Conservation (phyloP, 2,797 vertebrate genomes). For the Phoebastria nigripes region DNA sequence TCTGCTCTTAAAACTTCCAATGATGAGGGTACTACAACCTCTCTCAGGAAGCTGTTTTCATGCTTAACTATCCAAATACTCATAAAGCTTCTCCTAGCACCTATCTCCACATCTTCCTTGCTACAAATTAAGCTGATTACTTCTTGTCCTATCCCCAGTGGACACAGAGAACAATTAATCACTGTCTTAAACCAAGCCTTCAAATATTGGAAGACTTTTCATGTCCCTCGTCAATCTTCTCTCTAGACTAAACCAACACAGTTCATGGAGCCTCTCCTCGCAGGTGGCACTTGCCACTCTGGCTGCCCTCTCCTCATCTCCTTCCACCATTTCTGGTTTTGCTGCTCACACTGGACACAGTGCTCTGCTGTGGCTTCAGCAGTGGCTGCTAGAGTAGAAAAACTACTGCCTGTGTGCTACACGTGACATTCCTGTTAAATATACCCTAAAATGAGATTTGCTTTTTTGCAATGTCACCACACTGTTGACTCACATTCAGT, state of each 20-base stretch:
- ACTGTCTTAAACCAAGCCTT: constrained; percentile 51
- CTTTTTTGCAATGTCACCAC: constrained; percentile 59
- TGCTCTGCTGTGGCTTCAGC: background rate
- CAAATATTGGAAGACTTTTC: constrained; percentile 16
- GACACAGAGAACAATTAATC: constrained; percentile 48
- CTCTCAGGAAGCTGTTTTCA: background rate
- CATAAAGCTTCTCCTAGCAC: constrained; percentile 21
- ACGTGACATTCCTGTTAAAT: constrained; percentile 35
- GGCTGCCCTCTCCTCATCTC: background rate
- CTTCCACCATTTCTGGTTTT: background rate
- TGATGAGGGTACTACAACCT: background rate
- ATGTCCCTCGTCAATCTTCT: background rate
- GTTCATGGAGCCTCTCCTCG: background rate
- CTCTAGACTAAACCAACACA: background rate
- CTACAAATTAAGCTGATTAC: constrained; percentile 53
- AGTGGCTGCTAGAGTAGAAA: background rate
- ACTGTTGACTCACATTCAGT: constrained; percentile 54
- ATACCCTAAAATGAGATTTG: constrained; percentile 48
- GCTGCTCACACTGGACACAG: background rate
- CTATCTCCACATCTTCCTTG: constrained; percentile 30
- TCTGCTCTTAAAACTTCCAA: background rate
- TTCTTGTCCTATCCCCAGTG: background rate
- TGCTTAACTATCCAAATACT: background rate
- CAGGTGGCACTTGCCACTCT: accelerated
- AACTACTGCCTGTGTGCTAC: constrained; percentile 15